These are phyloP conservation scores for Strongylocentrotus purpuratus DNA, from an alignment of 35 echinoderm and acorn worm species.

Conservation along the genomic window DNA sequence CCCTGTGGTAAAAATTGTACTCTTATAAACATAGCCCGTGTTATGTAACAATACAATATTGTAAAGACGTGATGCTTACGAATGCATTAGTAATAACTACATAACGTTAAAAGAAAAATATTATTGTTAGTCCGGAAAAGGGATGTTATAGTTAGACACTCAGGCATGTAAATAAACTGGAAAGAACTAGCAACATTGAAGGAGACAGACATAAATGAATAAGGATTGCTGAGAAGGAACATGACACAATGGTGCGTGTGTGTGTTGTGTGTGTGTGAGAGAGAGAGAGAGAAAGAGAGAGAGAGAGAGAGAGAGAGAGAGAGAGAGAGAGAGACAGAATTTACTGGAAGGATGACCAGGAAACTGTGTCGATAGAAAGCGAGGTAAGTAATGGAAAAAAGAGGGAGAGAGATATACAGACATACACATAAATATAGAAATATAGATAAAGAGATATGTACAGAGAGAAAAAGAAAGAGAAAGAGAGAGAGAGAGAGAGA, in stretches of 20 bases:
- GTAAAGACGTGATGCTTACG: neutral
- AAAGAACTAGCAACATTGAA: no score
- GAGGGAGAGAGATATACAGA: neutral
- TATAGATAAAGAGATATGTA: no score
- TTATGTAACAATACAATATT: constrained; percentile 20
- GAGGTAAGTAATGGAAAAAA: no score
- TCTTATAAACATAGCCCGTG: neutral
- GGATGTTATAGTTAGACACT: neutral
- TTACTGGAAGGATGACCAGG: no score
- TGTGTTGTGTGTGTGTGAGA: neutral
- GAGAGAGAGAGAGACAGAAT: neutral
- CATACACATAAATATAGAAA: no score
- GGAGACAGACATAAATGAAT: no score
- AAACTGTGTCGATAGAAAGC: no score
- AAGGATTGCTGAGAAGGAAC: neutral
- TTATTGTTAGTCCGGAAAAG: neutral
- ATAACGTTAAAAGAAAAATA: neutral
- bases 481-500: no score
- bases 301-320: neutral
- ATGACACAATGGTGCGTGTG: neutral
- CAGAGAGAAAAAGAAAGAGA: no score
- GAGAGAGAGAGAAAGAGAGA: neutral
- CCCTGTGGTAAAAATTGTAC: neutral
- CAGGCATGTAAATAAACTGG: no score
- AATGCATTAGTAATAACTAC: neutral